These are phyloP conservation scores for Muntiacus muntjak DNA, from an alignment of 2,113 vertebrate species.

Conservation along the genomic window DNA sequence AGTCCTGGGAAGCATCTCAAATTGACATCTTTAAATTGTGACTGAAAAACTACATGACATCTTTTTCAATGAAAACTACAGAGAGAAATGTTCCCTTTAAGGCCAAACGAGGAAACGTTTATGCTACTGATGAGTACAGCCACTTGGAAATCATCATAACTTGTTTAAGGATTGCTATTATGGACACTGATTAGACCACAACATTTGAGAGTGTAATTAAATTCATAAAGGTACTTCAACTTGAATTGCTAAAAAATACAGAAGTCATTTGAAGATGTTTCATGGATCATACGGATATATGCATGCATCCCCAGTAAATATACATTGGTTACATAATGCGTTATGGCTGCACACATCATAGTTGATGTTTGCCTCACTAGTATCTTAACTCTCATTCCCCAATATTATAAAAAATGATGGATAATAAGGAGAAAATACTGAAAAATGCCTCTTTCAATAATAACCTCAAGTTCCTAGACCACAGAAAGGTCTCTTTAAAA, in stretches of 20 bases:
- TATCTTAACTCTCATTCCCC: neutral
- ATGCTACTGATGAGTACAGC: neutral
- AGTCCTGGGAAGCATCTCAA: neutral
- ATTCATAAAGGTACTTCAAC: neutral
- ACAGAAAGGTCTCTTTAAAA: neutral
- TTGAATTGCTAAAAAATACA: neutral
- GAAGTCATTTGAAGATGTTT: neutral
- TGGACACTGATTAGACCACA: neutral
- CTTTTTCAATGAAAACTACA: neutral
- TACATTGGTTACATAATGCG: neutral
- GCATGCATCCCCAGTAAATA: neutral
- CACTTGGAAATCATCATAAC: constrained; percentile 6
- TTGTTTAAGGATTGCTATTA: neutral
- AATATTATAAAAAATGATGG: neutral
- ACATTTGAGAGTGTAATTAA: neutral
- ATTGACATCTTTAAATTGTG: neutral
- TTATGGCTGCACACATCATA: neutral
- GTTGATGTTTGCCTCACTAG: neutral
- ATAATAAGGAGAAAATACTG: neutral
- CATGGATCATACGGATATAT: neutral
- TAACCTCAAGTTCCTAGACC: neutral
- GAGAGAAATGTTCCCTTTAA: neutral
- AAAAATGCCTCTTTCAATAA: neutral
- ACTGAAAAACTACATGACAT: neutral
- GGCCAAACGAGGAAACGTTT: neutral